Evolutionary conservation across 2,797 vertebrate species (phyloP).

Genomic region (Coluber constrictor): DNA sequence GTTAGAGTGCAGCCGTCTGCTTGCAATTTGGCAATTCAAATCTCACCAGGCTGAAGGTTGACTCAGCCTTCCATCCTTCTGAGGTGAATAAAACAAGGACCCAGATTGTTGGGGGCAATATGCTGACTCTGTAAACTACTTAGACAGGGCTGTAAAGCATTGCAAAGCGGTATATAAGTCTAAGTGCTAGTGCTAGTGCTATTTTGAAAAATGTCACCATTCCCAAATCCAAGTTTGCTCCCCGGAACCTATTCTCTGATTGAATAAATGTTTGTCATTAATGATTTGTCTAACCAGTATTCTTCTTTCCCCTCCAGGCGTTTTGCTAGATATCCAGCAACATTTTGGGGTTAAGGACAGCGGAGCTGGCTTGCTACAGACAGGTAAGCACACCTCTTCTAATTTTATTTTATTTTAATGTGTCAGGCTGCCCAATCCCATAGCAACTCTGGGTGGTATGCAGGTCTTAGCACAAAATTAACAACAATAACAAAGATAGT

Average conservation of each 20-base stretch:
- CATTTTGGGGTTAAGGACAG: slow-evolving; percentile 88
- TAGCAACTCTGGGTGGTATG: background rate
- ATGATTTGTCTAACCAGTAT: background rate
- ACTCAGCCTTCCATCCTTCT: no score
- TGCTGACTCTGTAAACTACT: no score
- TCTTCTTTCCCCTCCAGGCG: slow-evolving; percentile 74
- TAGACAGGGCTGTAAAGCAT: no score
- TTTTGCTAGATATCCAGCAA: slow-evolving; percentile 91
- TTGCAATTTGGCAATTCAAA: no score
- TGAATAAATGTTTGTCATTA: background rate
- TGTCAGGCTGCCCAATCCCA: background rate
- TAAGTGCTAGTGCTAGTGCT: no score
- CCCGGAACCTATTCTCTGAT: background rate
- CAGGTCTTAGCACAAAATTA: background rate
- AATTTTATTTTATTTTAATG: background rate
- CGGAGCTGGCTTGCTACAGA: slow-evolving; percentile 87
- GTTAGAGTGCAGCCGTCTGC: no score
- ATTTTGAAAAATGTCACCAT: no score
- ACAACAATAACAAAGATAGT: background rate
- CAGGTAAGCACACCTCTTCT: slow-evolving; percentile 76
- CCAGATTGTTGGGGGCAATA: no score
- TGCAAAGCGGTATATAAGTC: no score
- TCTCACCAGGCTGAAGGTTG: no score
- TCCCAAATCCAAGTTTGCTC: background rate
- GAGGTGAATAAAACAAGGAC: no score